A percentile compares a stretch with the other conserved stretches of the same genome.
Conservation (phyloP, 1,140 invertebrate genomes). For the Drosophila neocordata region DNA sequence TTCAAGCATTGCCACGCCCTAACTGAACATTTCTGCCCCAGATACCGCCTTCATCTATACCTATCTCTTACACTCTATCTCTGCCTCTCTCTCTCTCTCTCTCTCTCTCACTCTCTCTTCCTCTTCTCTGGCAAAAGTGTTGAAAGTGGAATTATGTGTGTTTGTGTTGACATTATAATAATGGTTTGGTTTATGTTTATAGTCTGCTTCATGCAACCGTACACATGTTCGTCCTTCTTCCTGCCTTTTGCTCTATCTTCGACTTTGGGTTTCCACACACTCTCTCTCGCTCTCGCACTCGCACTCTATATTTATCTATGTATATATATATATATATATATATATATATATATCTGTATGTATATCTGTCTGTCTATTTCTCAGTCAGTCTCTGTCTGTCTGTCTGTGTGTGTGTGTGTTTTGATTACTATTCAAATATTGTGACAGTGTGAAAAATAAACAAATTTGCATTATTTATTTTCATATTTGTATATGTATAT, state of each 20-base stretch:
- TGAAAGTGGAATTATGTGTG: constrained; percentile 73
- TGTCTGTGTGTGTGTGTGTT: constrained; percentile 21
- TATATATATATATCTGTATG: constrained; percentile 21
- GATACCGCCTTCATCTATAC: not conserved
- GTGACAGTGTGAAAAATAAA: constrained; percentile 71
- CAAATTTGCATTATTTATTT: constrained; percentile 72
- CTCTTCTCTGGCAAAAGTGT: constrained; percentile 48
- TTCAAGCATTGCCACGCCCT: constrained; percentile 46
- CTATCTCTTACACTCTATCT: not conserved
- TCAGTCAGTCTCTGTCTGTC: not conserved
- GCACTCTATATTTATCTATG: too few species aligned
- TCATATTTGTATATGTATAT: constrained; percentile 37
- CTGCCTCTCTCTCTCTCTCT: not conserved
- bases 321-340: constrained; percentile 14
- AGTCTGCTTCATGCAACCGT: constrained; percentile 58
- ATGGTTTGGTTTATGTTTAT: constrained; percentile 75
- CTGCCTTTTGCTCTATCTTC: constrained; percentile 1
- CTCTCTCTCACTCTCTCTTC: not conserved
- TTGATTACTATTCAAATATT: constrained; percentile 73
- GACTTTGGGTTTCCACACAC: not conserved
- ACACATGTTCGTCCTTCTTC: constrained; percentile 43
- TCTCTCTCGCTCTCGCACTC: too few species aligned
- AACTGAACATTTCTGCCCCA: not conserved
- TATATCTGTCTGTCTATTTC: not conserved
- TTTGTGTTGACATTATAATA: constrained; percentile 75